Percentiles rank a stretch among this genome's conserved stretches.
Evolutionary conservation across 2,797 vertebrate species (phyloP).

Genomic region (Pagetopsis macropterus): DNA sequence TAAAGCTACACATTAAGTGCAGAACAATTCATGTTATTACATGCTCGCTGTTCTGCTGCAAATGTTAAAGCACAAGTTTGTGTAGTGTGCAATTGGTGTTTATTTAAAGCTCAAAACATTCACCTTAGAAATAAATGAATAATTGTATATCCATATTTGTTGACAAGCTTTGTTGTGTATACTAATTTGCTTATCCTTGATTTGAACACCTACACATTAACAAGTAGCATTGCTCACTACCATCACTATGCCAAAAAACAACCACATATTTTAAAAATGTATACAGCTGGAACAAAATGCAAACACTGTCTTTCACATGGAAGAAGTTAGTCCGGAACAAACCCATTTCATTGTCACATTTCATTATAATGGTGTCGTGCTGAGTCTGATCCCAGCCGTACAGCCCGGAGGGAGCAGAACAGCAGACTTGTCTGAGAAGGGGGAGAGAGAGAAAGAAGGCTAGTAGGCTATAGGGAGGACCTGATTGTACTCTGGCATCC

Average conservation of each 20-base stretch:
- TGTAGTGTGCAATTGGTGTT: background rate
- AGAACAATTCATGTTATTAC: background rate
- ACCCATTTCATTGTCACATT: slow-evolving; percentile 70
- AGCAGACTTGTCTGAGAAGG: slow-evolving; percentile 63
- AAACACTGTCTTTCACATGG: slow-evolving; percentile 39
- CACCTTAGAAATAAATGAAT: background rate
- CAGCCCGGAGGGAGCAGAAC: slow-evolving; percentile 62
- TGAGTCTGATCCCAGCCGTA: slow-evolving; percentile 53
- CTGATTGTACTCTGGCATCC: slow-evolving; percentile 85
- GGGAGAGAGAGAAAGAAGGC: slow-evolving; percentile 70
- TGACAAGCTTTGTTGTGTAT: background rate
- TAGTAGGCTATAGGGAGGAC: slow-evolving; percentile 80
- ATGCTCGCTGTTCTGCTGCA: background rate
- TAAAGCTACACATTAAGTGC: slow-evolving; percentile 4
- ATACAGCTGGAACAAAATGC: slow-evolving; percentile 40
- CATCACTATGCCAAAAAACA: background rate
- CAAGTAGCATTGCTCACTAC: background rate
- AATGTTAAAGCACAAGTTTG: slow-evolving; percentile 7
- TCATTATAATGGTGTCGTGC: slow-evolving; percentile 61
- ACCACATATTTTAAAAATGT: background rate
- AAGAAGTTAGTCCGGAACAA: slow-evolving; percentile 39
- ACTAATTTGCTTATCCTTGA: background rate
- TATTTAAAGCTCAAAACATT: slow-evolving; percentile 7
- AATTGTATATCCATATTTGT: background rate
- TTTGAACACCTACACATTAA: slow-evolving; percentile 5